A percentile compares a stretch with the other conserved stretches of the same genome.
Conservation (phyloP, 2,797 vertebrate genomes). For the Pseudochromis fuscus region DNA sequence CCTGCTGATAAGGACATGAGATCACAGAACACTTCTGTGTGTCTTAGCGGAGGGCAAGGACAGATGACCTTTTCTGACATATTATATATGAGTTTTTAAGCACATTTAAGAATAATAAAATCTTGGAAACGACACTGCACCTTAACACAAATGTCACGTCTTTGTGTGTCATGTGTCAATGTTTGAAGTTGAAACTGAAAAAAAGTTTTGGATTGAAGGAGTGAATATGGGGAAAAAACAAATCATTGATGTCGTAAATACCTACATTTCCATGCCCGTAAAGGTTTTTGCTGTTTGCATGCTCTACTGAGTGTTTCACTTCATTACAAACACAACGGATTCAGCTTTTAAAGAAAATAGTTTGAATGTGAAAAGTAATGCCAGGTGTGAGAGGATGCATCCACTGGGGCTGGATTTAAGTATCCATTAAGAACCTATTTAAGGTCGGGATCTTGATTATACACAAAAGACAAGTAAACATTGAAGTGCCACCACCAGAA, state of each 20-base stretch:
- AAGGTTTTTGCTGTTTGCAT: not conserved
- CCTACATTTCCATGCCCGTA: no score
- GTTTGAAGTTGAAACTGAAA: no score
- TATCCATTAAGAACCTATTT: slow-evolving; percentile 3
- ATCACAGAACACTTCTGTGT: not conserved
- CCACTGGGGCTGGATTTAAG: not conserved
- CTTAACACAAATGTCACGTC: no score
- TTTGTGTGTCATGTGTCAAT: no score
- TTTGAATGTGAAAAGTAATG: not conserved
- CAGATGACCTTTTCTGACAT: not conserved
- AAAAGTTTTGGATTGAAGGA: no score
- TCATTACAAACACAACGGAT: no score
- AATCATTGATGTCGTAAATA: no score
- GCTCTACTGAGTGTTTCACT: not conserved
- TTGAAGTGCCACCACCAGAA: slow-evolving; percentile 2
- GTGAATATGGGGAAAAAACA: no score
- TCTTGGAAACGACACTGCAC: no score
- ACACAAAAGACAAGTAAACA: not conserved
- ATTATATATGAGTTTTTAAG: not conserved
- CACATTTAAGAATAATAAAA: no score
- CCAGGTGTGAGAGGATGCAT: not conserved
- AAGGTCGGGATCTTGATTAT: slow-evolving; percentile 7
- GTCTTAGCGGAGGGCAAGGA: not conserved
- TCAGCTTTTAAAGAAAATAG: not conserved
- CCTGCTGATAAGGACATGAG: not conserved